Conservation (phyloP, 2,888 invertebrate genomes). For the Hydraecia micacea region DNA sequence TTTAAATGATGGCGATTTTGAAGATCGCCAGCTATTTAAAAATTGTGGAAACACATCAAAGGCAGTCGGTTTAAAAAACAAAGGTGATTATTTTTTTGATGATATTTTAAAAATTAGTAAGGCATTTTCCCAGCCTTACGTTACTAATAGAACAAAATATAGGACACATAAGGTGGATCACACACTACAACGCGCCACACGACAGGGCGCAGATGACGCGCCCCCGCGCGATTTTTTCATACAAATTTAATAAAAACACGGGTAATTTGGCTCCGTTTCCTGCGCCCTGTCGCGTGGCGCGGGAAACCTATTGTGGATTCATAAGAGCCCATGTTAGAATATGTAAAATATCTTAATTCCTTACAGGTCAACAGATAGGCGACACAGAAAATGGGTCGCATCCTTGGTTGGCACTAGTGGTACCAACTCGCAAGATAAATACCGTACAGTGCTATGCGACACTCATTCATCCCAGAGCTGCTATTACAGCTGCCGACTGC, state of each 20-base stretch:
- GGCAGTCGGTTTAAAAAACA: constrained; percentile 31
- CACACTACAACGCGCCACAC: neutral
- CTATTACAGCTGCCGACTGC: constrained; percentile 83
- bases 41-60: constrained; percentile 77
- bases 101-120: neutral
- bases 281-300: neutral
- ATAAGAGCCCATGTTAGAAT: neutral
- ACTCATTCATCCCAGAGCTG: constrained; percentile 82
- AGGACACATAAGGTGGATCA: neutral
- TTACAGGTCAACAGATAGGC: constrained; percentile 73
- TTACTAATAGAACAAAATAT: neutral
- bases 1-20: constrained; percentile 60
- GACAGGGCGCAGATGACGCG: neutral
- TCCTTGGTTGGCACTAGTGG: constrained; percentile 83
- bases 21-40: constrained; percentile 73
- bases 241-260: neutral
- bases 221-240: neutral
- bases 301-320: neutral
- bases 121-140: neutral
- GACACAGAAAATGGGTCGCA: constrained; percentile 76
- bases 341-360: neutral
- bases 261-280: neutral
- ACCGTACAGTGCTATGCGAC: constrained; percentile 84
- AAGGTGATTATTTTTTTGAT: constrained; percentile 35
- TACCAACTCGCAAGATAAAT: constrained; percentile 76